These are phyloP conservation scores for Diglossa brunneiventris DNA, from an alignment of 2,113 vertebrate genomes.

Conservation along the genomic window DNA sequence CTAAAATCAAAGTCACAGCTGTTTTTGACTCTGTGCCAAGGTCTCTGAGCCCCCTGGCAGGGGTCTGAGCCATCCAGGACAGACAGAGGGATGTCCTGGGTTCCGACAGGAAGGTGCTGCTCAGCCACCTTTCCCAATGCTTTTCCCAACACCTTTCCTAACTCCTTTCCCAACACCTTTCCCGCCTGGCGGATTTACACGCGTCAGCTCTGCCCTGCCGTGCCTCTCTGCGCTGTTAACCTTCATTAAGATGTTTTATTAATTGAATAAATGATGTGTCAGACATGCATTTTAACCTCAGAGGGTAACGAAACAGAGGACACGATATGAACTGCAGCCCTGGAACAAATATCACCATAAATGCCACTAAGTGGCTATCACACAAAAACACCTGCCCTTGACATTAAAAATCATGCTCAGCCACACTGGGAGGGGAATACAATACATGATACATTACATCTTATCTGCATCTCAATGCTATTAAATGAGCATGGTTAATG, in stretches of 20 bases:
- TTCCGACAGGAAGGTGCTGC: too few species aligned
- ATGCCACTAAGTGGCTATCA: conserved; percentile 37
- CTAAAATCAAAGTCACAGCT: too few species aligned
- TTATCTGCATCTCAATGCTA: conserved; percentile 49
- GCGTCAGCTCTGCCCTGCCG: not conserved
- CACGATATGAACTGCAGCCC: not conserved
- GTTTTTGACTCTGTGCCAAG: too few species aligned
- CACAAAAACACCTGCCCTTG: conserved; percentile 18
- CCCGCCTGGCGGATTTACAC: not conserved
- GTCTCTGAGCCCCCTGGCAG: too few species aligned
- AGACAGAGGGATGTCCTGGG: too few species aligned
- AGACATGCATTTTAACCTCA: conserved; percentile 13
- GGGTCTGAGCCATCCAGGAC: too few species aligned
- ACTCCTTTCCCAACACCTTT: not conserved
- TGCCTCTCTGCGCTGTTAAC: not conserved
- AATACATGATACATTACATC: not conserved
- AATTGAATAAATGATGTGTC: conserved; percentile 23
- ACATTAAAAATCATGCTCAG: conserved; percentile 13
- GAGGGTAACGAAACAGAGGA: not conserved
- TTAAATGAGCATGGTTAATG: conserved; percentile 37
- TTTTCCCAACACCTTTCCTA: not conserved
- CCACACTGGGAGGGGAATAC: not conserved
- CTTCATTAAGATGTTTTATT: conserved; percentile 41
- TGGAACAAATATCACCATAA: conserved; percentile 44
- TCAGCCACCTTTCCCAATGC: too few species aligned